phyloP scores from a whole-genome alignment of 2,113 vertebrate genomes.

The Forbesichthys agassizii region DNA sequence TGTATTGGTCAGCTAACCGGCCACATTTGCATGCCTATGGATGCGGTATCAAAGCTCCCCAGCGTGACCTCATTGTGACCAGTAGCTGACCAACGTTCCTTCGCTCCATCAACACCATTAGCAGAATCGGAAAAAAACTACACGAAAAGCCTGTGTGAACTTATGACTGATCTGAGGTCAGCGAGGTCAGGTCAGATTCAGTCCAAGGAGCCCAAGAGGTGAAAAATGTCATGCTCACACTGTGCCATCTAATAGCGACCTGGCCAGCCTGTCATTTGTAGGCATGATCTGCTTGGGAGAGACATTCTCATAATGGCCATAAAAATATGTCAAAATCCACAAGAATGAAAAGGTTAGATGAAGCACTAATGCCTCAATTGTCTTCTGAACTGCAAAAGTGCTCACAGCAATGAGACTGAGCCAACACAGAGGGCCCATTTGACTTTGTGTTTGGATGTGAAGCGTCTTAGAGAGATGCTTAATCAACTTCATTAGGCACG shows the following conservation, averaged over 20 bases:
- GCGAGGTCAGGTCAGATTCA: constrained; percentile 50
- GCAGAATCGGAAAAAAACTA: constrained; percentile 39
- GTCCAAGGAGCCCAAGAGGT: constrained; percentile 63
- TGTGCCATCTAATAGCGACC: not conserved
- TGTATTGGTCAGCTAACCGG: constrained; percentile 49
- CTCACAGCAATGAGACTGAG: constrained; percentile 7
- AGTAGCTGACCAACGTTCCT: constrained; percentile 39
- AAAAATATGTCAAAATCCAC: constrained; percentile 17
- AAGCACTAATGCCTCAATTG: constrained; percentile 40
- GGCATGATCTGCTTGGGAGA: constrained; percentile 15
- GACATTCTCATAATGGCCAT: constrained; percentile 3
- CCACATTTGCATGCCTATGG: constrained; percentile 75
- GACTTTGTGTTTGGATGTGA: not conserved
- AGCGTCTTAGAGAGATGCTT: constrained; percentile 14
- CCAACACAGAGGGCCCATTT: constrained; percentile 5
- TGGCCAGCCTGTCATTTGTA: constrained; percentile 10
- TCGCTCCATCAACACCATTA: constrained; percentile 55
- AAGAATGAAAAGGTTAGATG: constrained; percentile 30
- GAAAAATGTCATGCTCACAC: constrained; percentile 51
- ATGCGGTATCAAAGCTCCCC: constrained; percentile 51
- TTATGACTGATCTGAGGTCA: constrained; percentile 61
- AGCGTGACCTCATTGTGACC: constrained; percentile 54
- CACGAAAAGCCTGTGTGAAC: constrained; percentile 37
- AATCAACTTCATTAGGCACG: constrained; percentile 15
- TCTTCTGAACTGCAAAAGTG: constrained; percentile 15